These are phyloP conservation scores for Anarsia innoxiella DNA, from an alignment of 2,888 invertebrate species.

Conservation along the genomic window DNA sequence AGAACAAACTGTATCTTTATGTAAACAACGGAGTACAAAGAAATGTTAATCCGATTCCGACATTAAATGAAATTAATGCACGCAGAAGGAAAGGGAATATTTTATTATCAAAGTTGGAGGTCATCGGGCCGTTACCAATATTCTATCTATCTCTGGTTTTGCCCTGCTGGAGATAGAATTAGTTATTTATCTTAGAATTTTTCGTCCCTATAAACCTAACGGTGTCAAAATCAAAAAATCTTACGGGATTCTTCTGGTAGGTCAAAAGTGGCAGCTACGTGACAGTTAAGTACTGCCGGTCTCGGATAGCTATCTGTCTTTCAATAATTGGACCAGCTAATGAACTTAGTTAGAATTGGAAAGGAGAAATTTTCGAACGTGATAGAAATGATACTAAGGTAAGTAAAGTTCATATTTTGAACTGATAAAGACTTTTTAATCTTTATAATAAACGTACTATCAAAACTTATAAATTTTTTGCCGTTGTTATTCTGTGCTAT, in stretches of 20 bases:
- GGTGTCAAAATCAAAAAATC: neutral
- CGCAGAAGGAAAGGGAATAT: neutral
- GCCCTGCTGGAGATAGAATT: neutral
- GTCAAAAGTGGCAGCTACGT: too few relatives aligned
- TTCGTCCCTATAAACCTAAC: neutral
- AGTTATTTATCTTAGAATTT: neutral
- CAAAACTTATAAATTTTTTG: too few relatives aligned
- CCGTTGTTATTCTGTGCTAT: too few relatives aligned
- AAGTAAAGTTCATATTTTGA: too few relatives aligned
- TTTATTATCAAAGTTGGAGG: neutral
- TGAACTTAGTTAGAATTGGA: too few relatives aligned
- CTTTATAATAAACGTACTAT: too few relatives aligned
- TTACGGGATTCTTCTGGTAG: neutral
- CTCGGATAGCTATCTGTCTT: too few relatives aligned
- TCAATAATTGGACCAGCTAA: too few relatives aligned
- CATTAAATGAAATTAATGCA: neutral
- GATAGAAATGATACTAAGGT: too few relatives aligned
- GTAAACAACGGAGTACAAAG: neutral
- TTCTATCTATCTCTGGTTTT: neutral
- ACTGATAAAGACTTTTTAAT: too few relatives aligned
- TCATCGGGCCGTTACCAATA: neutral
- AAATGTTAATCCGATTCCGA: neutral
- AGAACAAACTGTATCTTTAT: neutral
- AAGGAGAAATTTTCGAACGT: too few relatives aligned
- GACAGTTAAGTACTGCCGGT: too few relatives aligned